phyloP scores from a whole-genome alignment of 2,888 invertebrate genomes.

The Drosophila neotestacea region DNA sequence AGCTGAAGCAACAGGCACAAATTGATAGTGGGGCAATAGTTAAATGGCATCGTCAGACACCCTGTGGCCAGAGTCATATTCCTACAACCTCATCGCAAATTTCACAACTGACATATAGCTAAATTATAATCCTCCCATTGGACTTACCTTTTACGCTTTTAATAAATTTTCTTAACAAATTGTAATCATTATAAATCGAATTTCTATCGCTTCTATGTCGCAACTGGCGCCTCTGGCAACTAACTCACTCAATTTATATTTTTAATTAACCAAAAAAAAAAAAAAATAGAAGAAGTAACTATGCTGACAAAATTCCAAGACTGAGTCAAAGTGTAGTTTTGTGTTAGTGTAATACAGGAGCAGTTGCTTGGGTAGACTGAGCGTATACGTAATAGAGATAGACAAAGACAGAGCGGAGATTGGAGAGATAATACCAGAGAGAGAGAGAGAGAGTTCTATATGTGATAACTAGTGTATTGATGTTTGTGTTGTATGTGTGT shows the following conservation, averaged over 20 bases:
- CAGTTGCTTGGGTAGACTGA: slow-evolving; percentile 22
- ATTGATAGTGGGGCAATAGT: slow-evolving; percentile 20
- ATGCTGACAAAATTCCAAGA: slow-evolving; percentile 65
- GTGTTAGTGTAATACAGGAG: slow-evolving; percentile 64
- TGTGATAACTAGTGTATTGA: slow-evolving; percentile 18
- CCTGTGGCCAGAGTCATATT: slow-evolving; percentile 10
- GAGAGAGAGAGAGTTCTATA: slow-evolving; percentile 24
- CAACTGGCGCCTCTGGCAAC: slow-evolving; percentile 55
- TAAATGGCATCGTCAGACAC: slow-evolving; percentile 4
- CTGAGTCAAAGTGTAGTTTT: slow-evolving; percentile 63
- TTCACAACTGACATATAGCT: slow-evolving; percentile 44
- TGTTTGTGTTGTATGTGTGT: slow-evolving; percentile 49
- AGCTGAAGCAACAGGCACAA: slow-evolving; percentile 26
- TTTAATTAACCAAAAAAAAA: too few relatives aligned
- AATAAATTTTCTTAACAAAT: slow-evolving; percentile 9
- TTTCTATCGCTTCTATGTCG: slow-evolving; percentile 69
- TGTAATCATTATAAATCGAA: slow-evolving; percentile 61
- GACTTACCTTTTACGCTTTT: slow-evolving; percentile 65
- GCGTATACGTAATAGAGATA: slow-evolving; percentile 23
- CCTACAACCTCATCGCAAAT: slow-evolving; percentile 32
- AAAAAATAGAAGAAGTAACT: slow-evolving; percentile 22
- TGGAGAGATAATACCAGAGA: slow-evolving; percentile 33
- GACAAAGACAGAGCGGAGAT: background rate
- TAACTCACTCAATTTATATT: slow-evolving; percentile 30
- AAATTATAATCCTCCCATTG: slow-evolving; percentile 56